Evolutionary conservation across 92 coral and sea anemone species (phyloP).

Genomic region (Nematostella vectensis): DNA sequence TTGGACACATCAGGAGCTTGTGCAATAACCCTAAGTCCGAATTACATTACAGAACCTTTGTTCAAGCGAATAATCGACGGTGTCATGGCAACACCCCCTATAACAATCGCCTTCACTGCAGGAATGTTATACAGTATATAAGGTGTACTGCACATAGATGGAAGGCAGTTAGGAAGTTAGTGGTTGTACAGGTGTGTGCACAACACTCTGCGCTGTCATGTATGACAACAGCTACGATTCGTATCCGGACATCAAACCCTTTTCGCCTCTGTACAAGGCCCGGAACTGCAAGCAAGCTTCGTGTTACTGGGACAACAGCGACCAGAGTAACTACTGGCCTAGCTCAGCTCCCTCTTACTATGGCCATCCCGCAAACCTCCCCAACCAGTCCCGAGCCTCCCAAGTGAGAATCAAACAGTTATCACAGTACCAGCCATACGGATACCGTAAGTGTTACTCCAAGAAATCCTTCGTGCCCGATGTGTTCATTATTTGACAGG

Average conservation of each 20-base stretch:
- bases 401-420: conserved; percentile 5
- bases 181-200: no score
- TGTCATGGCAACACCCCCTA: no score
- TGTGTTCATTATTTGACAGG: no score
- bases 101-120: no score
- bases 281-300: conserved; percentile 9
- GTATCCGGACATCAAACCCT: conserved; percentile 23
- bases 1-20: no score
- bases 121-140: no score
- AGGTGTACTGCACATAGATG: no score
- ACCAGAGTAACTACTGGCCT: conserved; percentile 16
- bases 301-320: conserved; percentile 14
- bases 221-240: conserved; percentile 6
- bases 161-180: no score
- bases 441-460: conserved; percentile 11
- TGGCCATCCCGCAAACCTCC: neutral
- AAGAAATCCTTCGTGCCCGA: no score
- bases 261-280: conserved; percentile 14
- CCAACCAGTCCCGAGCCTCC: neutral
- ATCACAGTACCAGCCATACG: conserved; percentile 13
- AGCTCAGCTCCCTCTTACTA: neutral
- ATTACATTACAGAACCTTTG: no score
- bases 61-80: no score
- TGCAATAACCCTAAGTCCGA: no score
- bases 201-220: conserved; percentile 4